These are phyloP conservation scores for Endotricha flammealis DNA, from an alignment of 2,888 invertebrate genomes.

Conservation along the genomic window DNA sequence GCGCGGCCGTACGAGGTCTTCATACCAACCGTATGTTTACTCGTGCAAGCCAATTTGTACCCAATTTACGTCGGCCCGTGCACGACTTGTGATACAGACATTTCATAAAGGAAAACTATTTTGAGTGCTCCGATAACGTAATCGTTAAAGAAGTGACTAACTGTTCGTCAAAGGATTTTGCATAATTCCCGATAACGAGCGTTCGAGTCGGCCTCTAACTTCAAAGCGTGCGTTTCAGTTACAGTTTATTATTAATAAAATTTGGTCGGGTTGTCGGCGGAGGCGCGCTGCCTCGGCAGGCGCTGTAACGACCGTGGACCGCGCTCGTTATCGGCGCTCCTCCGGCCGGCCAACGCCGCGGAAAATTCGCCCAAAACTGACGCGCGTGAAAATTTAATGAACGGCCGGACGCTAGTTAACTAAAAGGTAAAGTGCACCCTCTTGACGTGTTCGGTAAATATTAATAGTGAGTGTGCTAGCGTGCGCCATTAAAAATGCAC, in stretches of 20 bases:
- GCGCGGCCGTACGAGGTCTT: conserved; percentile 18
- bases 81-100: not conserved
- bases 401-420: conserved; percentile 79
- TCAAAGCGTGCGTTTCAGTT: conserved; percentile 73
- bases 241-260: conserved; percentile 78
- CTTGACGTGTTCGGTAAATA: conserved; percentile 79
- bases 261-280: conserved; percentile 58
- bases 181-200: conserved; percentile 73
- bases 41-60: conserved; percentile 7
- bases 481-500: conserved; percentile 76
- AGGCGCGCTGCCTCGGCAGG: conserved; percentile 26
- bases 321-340: conserved; percentile 58
- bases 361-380: conserved; percentile 78
- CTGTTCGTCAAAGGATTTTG: conserved; percentile 69
- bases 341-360: conserved; percentile 72
- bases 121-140: conserved; percentile 16
- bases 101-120: conserved; percentile 13
- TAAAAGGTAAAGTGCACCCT: conserved; percentile 79
- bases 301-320: conserved; percentile 58
- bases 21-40: conserved; percentile 16
- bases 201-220: conserved; percentile 68
- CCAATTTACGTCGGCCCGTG: conserved; percentile 4
- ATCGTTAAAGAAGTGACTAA: conserved; percentile 40
- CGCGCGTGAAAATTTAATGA: conserved; percentile 79
- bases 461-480: conserved; percentile 76